phyloP scores from a whole-genome alignment of 2,888 invertebrate genomes.

The Athetis lepigone region DNA sequence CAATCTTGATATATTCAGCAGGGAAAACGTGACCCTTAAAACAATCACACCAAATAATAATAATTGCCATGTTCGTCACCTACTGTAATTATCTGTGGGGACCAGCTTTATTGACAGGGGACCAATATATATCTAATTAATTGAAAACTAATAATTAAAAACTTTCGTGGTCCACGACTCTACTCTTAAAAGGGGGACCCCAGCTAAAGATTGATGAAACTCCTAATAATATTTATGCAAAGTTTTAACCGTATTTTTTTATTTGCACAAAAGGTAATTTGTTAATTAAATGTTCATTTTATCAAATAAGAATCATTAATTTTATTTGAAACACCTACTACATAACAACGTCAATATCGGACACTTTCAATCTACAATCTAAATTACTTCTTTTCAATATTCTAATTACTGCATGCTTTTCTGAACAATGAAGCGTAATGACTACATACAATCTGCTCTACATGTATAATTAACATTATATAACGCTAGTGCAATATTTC shows the following conservation, averaged over 20 bases:
- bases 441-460: slow-evolving; percentile 52
- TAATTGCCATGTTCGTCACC: no score
- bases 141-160: no score
- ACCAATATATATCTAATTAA: no score
- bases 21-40: no score
- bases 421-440: slow-evolving; percentile 50
- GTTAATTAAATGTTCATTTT: background rate
- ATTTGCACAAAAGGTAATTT: no score
- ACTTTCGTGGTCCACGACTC: no score
- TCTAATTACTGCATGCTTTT: slow-evolving; percentile 57
- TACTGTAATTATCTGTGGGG: no score
- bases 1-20: background rate
- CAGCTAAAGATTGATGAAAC: no score
- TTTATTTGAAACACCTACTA: background rate
- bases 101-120: no score
- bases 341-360: slow-evolving; percentile 14
- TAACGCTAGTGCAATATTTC: slow-evolving; percentile 69
- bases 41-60: background rate
- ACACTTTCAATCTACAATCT: slow-evolving; percentile 42
- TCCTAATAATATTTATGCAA: no score
- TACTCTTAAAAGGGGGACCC: no score
- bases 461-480: slow-evolving; percentile 45
- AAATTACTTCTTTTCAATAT: slow-evolving; percentile 43
- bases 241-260: no score
- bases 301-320: background rate